A percentile compares a stretch with the other conserved stretches of the same genome.
phyloP scores from a whole-genome alignment of 2,113 vertebrate genomes.

The Takifugu flavidus region DNA sequence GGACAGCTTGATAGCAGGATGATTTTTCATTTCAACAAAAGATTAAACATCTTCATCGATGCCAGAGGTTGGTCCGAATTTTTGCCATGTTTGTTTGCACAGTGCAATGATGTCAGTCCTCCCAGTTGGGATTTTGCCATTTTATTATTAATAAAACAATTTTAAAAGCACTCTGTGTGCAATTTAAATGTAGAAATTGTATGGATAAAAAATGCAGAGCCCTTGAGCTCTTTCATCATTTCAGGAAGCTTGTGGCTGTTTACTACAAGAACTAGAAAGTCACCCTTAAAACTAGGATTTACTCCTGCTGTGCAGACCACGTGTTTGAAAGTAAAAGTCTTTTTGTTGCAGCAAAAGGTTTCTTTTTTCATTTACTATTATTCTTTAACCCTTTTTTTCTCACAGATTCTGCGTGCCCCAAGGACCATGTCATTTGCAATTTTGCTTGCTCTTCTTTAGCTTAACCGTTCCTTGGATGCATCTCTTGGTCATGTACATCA shows the following conservation, averaged over 20 bases:
- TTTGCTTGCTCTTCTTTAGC: no score
- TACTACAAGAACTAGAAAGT: conserved; percentile 39
- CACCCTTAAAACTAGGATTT: conserved; percentile 31
- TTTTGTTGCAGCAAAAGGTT: conserved; percentile 42
- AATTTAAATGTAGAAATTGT: conserved; percentile 41
- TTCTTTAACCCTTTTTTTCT: no score
- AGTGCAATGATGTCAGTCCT: conserved; percentile 6
- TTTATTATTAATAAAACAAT: conserved; percentile 24
- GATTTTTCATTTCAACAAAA: conserved; percentile 63
- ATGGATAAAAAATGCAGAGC: neutral
- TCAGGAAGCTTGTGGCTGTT: conserved; percentile 36
- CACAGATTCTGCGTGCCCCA: no score
- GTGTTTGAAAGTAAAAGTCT: conserved; percentile 53
- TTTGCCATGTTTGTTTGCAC: neutral
- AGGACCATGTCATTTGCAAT: no score
- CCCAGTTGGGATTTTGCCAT: neutral
- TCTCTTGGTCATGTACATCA: conserved; percentile 8
- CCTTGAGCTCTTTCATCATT: conserved; percentile 53
- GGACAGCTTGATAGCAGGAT: conserved; percentile 64
- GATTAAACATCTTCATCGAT: conserved; percentile 61
- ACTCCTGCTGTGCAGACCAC: conserved; percentile 10
- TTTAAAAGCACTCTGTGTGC: conserved; percentile 31
- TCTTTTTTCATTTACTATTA: conserved; percentile 1
- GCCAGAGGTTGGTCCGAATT: conserved; percentile 34
- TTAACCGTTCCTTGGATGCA: no score